These are phyloP conservation scores for Hypomesus transpacificus DNA, from an alignment of 2,113 vertebrate genomes.

Conservation along the genomic window DNA sequence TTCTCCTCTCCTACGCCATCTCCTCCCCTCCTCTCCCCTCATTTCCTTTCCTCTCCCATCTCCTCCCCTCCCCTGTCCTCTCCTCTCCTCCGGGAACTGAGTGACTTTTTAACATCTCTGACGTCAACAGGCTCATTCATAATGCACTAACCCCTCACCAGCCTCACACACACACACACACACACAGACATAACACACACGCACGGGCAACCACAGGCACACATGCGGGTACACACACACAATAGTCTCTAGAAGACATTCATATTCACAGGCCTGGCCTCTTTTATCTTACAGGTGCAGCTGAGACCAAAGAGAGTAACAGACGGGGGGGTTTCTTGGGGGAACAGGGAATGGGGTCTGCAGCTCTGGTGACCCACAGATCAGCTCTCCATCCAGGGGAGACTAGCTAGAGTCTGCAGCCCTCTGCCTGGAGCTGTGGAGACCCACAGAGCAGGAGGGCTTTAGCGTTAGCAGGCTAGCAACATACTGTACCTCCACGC, in stretches of 20 bases:
- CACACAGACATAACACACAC: neutral
- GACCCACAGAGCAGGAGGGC: too few relatives aligned
- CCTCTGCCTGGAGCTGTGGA: too few relatives aligned
- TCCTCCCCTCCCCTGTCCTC: neutral
- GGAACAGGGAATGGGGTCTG: neutral
- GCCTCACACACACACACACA: conserved; percentile 3
- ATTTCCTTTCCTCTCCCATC: neutral
- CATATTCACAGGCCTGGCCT: conserved; percentile 1
- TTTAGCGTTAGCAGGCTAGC: too few relatives aligned
- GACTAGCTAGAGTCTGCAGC: neutral
- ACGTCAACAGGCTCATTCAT: conserved; percentile 62
- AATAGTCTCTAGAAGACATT: conserved; percentile 42
- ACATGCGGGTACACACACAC: conserved; percentile 59
- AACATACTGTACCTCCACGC: conserved; percentile 10
- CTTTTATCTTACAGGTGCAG: too few relatives aligned
- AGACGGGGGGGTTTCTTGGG: too few relatives aligned
- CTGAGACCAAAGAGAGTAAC: too few relatives aligned
- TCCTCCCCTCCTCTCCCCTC: too few relatives aligned
- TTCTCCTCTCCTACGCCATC: too few relatives aligned
- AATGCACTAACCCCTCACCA: conserved; percentile 61
- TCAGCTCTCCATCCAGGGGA: neutral
- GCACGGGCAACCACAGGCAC: neutral
- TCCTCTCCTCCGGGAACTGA: conserved; percentile 3
- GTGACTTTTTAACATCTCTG: conserved; percentile 52
- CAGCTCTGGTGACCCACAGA: conserved; percentile 1